Percentiles rank a stretch among this genome's conserved stretches.
These are phyloP conservation scores for Promerops cafer DNA, from an alignment of 2,113 vertebrate genomes.

Conservation along the genomic window DNA sequence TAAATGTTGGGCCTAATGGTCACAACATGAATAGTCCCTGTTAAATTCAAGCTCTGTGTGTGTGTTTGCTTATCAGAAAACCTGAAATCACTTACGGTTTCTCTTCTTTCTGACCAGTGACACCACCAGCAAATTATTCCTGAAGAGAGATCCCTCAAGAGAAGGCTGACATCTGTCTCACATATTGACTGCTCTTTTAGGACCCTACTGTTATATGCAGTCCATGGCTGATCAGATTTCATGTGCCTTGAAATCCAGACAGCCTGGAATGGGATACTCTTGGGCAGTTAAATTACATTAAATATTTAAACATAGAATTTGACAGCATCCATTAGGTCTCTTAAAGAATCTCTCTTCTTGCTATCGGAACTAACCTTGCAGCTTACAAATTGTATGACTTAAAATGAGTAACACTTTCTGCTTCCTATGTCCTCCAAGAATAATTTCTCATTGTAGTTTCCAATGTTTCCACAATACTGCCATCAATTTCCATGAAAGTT, in stretches of 20 bases:
- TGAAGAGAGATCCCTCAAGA: not conserved
- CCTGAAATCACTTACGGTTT: not conserved
- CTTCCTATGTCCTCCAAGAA: not conserved
- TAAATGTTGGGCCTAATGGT: not conserved
- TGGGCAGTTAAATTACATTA: not conserved
- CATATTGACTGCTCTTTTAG: not conserved
- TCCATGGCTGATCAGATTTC: not conserved
- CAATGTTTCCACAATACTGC: not conserved
- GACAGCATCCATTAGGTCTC: not conserved
- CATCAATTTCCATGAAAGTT: not conserved
- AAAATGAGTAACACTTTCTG: not conserved
- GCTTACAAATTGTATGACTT: not conserved
- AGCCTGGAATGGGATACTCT: not conserved
- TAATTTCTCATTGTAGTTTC: not conserved
- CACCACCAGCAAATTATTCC: not conserved
- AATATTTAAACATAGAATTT: conserved; percentile 18
- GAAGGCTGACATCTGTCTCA: not conserved
- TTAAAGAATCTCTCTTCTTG: not conserved
- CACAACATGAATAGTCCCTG: not conserved
- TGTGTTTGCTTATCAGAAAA: not conserved
- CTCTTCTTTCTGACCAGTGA: not conserved
- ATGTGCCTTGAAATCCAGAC: not conserved
- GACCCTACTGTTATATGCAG: not conserved
- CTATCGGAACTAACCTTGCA: not conserved
- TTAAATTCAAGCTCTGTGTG: not conserved